phyloP scores from a whole-genome alignment of 2,888 invertebrate genomes.

The Macaria notata region DNA sequence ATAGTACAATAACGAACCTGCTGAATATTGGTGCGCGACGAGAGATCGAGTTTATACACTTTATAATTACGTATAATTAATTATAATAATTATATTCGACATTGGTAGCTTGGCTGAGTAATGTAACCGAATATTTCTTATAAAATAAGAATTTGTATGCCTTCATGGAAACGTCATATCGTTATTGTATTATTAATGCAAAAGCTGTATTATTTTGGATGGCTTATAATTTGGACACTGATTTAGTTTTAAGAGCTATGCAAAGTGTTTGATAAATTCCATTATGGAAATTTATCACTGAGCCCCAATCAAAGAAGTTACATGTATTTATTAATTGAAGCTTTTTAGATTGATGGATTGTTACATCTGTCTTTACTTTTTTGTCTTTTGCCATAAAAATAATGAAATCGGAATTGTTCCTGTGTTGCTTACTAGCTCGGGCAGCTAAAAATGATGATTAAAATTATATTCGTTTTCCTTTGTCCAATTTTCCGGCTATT shows the following conservation, averaged over 20 bases:
- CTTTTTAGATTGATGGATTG: no score
- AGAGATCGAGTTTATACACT: constrained; percentile 30
- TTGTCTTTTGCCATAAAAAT: no score
- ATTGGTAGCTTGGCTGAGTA: constrained; percentile 56
- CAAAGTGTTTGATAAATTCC: no score
- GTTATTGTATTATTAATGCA: constrained; percentile 77
- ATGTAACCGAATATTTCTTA: constrained; percentile 62
- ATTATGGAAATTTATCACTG: no score
- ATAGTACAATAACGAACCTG: constrained; percentile 38
- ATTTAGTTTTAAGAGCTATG: background rate
- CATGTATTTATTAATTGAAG: no score
- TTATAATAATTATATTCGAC: constrained; percentile 22
- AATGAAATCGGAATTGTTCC: no score
- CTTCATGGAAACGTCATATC: constrained; percentile 78
- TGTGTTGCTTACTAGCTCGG: no score
- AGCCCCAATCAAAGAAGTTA: no score
- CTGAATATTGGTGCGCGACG: constrained; percentile 39
- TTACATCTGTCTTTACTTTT: no score
- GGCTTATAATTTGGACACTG: constrained; percentile 12
- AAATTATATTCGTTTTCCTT: no score
- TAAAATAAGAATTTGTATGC: constrained; percentile 78
- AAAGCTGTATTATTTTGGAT: constrained; percentile 32
- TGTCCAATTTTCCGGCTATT: no score
- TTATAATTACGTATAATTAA: background rate
- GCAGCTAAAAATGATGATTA: no score